Percentiles rank a stretch among this genome's conserved stretches.
phyloP scores from a whole-genome alignment of 1,140 invertebrate species.

The Cherax quadricarinatus region DNA sequence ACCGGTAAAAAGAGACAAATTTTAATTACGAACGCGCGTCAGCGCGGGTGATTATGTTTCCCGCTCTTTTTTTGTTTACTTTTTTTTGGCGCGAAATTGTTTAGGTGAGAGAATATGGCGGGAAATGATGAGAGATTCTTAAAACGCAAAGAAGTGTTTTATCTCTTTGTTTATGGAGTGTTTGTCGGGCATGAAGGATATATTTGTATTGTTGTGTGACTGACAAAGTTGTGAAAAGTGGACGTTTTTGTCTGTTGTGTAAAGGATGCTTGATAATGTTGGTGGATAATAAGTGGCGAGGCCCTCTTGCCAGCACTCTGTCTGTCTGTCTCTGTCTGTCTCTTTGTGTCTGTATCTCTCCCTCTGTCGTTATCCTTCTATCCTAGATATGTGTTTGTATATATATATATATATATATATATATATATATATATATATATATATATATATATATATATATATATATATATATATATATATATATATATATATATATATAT shows the following conservation, averaged over 20 bases:
- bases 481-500: not conserved
- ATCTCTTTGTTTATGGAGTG: not conserved
- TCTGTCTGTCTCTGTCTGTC: not conserved
- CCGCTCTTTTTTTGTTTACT: not conserved
- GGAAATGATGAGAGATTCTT: conserved; percentile 15
- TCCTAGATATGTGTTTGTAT: not conserved
- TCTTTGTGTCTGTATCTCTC: not conserved
- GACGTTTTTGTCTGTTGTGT: not conserved
- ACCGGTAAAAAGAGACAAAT: conserved; percentile 57
- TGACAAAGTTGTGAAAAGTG: not conserved
- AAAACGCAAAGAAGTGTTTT: not conserved
- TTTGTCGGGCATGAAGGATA: not conserved
- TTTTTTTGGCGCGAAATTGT: not conserved
- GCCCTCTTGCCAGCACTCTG: not conserved
- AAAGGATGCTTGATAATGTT: not conserved
- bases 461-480: conserved; percentile 53
- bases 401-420: conserved; percentile 4
- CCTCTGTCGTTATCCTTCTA: not conserved
- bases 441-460: conserved; percentile 20
- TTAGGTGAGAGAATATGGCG: not conserved
- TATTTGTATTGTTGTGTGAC: not conserved
- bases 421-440: not conserved
- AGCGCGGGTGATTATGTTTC: conserved; percentile 55
- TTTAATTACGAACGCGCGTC: conserved; percentile 46
- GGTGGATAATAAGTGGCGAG: not conserved